Evolutionary conservation across 35 echinoderm and acorn worm genomes (phyloP).

Genomic region (Eucidaris tribuloides): DNA sequence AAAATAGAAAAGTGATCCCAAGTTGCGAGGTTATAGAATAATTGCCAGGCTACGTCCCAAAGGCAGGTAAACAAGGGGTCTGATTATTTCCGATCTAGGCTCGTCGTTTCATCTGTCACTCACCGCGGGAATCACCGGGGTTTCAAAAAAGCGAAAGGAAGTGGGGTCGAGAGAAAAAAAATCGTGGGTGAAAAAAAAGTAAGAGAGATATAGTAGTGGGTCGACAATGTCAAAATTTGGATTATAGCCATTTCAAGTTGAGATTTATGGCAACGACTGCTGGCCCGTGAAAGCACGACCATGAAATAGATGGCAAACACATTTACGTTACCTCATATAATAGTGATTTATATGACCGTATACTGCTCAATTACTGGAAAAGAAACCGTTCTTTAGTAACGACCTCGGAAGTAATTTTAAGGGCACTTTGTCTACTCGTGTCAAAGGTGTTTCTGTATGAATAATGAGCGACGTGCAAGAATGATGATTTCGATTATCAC

Average conservation of each 20-base stretch:
- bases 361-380: slow-evolving; percentile 9
- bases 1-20: too few relatives aligned
- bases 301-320: slow-evolving; percentile 37
- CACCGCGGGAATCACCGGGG: background rate
- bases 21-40: too few relatives aligned
- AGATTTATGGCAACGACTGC: slow-evolving; percentile 15
- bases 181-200: background rate
- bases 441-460: too few relatives aligned
- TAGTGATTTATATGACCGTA: background rate
- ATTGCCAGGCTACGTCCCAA: background rate
- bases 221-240: slow-evolving; percentile 22
- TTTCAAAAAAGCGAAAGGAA: background rate
- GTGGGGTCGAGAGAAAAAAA: background rate
- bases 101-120: slow-evolving; percentile 3
- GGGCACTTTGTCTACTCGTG: too few relatives aligned
- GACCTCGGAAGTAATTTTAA: slow-evolving; percentile 38
- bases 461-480: too few relatives aligned
- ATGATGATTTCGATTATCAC: too few relatives aligned
- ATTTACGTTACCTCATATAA: slow-evolving; percentile 31
- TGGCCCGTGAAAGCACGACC: background rate
- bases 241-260: slow-evolving; percentile 1
- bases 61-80: slow-evolving; percentile 2
- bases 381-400: background rate
- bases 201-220: background rate
- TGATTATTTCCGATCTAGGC: slow-evolving; percentile 38